Evolutionary conservation across 2,888 invertebrate species (phyloP).

Genomic region (Branchipolynoe longqiensis): DNA sequence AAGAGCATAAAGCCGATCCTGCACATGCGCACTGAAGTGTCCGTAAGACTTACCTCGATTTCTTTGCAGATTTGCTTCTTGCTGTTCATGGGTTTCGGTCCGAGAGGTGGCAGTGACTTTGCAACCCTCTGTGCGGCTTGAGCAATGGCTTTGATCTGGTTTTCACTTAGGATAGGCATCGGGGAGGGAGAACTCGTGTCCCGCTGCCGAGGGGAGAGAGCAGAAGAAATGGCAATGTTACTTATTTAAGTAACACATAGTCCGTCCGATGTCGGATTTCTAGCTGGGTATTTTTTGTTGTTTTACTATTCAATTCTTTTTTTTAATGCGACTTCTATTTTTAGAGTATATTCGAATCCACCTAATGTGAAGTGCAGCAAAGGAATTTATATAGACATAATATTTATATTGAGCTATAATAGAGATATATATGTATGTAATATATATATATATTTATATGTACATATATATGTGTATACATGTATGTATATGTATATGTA

Average conservation of each 20-base stretch:
- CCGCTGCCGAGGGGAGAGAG: too few species aligned
- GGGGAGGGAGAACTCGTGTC: slow-evolving; percentile 39
- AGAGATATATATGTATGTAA: too few species aligned
- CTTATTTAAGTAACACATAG: too few species aligned
- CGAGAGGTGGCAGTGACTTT: slow-evolving; percentile 90
- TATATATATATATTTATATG: too few species aligned
- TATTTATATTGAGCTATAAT: too few species aligned
- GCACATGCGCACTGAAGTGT: neutral
- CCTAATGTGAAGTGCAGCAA: neutral
- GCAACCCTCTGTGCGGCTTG: slow-evolving; percentile 92
- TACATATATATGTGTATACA: too few species aligned
- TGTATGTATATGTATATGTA: too few species aligned
- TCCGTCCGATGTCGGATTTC: too few species aligned
- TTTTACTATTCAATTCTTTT: too few species aligned
- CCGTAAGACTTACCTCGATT: slow-evolving; percentile 87
- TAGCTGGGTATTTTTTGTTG: too few species aligned
- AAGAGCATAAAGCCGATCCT: neutral
- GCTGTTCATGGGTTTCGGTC: slow-evolving; percentile 92
- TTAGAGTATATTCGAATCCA: neutral
- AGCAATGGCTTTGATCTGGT: slow-evolving; percentile 90
- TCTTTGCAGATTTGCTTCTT: slow-evolving; percentile 95
- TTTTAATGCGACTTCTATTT: neutral
- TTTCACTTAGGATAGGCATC: slow-evolving; percentile 85
- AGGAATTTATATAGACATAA: too few species aligned
- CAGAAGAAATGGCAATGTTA: too few species aligned